Base-by-base conservation (phyloP, 2,797 vertebrate species). In the Lemur catta region DNA sequence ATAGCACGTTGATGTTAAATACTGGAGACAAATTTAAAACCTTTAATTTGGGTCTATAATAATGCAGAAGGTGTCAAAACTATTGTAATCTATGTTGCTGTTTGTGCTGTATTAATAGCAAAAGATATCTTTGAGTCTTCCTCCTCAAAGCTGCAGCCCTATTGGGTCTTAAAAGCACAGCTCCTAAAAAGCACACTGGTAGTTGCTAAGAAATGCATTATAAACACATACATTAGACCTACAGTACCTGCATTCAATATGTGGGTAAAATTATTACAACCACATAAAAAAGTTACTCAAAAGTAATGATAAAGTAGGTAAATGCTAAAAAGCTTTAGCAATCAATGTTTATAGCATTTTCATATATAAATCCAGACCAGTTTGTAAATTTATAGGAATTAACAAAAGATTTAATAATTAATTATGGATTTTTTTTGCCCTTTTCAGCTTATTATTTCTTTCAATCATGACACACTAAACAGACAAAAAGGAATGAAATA, bases 191-290 rank as follows among this genome's bases (percentile, higher is more conserved):
- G 69, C 78, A 88, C 38, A 84, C 50, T n/a, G 18, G 50, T 43
- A 26, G 55, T 74, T 95, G 86, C 84, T 91, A 94, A 93, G 86
- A 85, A 82, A 89, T 79, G 20, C 75, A 87, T 79, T 72, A 78
- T 71, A 41, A 91, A 69, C 15, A 84, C 76, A 93, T 43, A n/a
- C 71, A 89, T 71, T 71, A 85, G 46, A 92, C 86, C 52, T 94
- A 78, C 76, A 84, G 13, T 41, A 35, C 50, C 50, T 59, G 50
- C 59, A 86, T 76, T 88, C 59, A 87, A 20, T 43, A 76, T 52
- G 30, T 67, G 28, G 20, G 33, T 92, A 75, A 89, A 97, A 87
- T 67, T 89, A 89, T 55, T 65, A 91, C 6, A 72, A 61, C 38
- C 41, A 95, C 65, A 88, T 48, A 50, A 84, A 89, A 78, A 79